Conservation (phyloP, 2,113 vertebrate genomes). For the Boleophthalmus pectinirostris region DNA sequence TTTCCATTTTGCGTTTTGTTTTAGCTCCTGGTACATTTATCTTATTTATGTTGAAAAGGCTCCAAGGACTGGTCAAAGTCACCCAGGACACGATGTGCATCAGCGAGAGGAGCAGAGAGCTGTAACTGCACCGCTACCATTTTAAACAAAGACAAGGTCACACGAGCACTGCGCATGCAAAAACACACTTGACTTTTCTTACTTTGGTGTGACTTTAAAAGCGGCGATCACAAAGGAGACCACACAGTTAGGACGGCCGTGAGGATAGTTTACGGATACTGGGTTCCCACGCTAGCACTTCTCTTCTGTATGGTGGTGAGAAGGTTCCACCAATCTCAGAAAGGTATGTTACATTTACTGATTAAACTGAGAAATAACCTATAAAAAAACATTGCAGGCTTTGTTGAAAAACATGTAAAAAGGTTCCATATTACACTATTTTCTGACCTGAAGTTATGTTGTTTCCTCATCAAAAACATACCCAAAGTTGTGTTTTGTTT, state of each 20-base stretch:
- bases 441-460: too few relatives aligned
- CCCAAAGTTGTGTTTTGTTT: too few relatives aligned
- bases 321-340: background rate
- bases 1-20: conserved; percentile 11
- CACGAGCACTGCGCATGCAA: conserved; percentile 3
- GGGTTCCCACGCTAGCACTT: background rate
- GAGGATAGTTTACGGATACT: background rate
- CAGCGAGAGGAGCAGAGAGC: conserved; percentile 47
- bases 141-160: conserved; percentile 57
- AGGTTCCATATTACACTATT: too few relatives aligned
- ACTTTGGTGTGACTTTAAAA: conserved; percentile 29
- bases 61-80: conserved; percentile 58
- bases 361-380: background rate
- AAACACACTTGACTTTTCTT: conserved; percentile 26
- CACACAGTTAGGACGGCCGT: background rate
- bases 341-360: background rate
- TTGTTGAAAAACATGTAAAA: too few relatives aligned
- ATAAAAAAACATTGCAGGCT: background rate
- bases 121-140: conserved; percentile 28
- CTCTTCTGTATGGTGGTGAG: background rate
- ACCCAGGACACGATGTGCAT: conserved; percentile 57
- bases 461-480: too few relatives aligned
- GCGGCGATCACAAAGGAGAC: conserved; percentile 27
- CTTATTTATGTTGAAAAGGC: conserved; percentile 31
- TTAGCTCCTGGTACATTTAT: conserved; percentile 19